Evolutionary conservation across 2,888 invertebrate genomes (phyloP), one percentile per base, ranked within the genome.

Genomic region (Junonia oenone): DNA sequence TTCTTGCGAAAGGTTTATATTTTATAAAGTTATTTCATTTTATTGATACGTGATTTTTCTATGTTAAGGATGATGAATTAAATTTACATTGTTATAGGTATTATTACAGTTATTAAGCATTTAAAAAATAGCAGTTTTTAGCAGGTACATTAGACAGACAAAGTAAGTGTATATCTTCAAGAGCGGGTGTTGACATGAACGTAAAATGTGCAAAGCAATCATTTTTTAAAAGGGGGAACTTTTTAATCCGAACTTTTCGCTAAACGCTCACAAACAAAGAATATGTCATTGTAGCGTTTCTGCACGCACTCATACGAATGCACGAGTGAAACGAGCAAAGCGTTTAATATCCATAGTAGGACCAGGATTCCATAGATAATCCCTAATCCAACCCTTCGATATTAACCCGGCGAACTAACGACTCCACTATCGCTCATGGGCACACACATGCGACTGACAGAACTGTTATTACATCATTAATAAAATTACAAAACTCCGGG

Each of bases 401-500:
- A 87, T 87, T 86, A 89, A 90, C 90, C 87, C 86, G 86, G 86
- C 84, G 71, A 75, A 72, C 76, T 88, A 89, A 89, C 88, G 83
- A 81, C 82, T 83, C 65, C 79, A 85, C 90, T 90, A 90, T 90
- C 89, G 89, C 82, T 90, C 88, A 90, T 75, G 76, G 78, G 76
- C 82, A 79, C 82, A 83, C 87, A 86, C 88, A 88, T 90, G 90
- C 84, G 81, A 71, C 74, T 90, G 90, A 89, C 90, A 89, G 82
- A 79, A 81, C 85, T 82, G 90, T 90, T 90, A 90, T 90, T 90
- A 89, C 88, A 78, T 90, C 90, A 90, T 90, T 90, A 90, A 90
- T 90, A 90, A 90, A 89, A 90, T 90, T 90, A 89, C 89, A 90
- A 90, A 89, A 90, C 82, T 88, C 76, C 67, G 72, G 69, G 78